Conservation (phyloP, 2,888 invertebrate species). For the Drosophila dives region DNA sequence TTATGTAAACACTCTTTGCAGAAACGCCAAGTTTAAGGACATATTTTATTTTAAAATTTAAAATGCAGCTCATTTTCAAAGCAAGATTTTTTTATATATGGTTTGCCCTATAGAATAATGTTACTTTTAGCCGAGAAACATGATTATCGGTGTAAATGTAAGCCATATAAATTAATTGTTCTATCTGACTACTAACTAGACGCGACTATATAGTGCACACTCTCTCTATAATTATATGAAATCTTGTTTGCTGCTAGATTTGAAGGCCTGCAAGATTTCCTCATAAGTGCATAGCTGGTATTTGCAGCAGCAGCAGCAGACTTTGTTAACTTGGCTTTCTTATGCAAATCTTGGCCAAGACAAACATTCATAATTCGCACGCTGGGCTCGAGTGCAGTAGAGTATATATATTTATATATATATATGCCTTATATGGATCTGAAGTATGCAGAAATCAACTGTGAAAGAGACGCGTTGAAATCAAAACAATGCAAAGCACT, state of each 20-base stretch:
- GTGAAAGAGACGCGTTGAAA: slow-evolving; percentile 48
- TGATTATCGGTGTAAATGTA: neutral
- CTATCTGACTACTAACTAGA: neutral
- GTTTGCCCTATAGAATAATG: neutral
- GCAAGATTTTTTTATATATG: neutral
- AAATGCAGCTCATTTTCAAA: neutral
- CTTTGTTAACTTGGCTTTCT: slow-evolving; percentile 34
- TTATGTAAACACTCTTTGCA: neutral
- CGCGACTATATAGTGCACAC: neutral
- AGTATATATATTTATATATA: slow-evolving; percentile 5
- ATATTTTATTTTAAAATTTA: neutral
- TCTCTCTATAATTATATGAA: neutral
- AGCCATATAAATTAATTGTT: neutral
- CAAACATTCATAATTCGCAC: slow-evolving; percentile 51
- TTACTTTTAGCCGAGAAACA: neutral
- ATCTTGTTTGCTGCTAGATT: neutral
- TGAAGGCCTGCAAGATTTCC: neutral
- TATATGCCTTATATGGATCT: slow-evolving; percentile 15
- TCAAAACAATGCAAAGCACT: slow-evolving; percentile 67
- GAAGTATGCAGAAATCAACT: slow-evolving; percentile 47
- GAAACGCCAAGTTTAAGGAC: too few relatives aligned
- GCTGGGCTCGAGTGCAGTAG: slow-evolving; percentile 19
- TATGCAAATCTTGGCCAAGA: slow-evolving; percentile 43
- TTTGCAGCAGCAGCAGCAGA: slow-evolving; percentile 14
- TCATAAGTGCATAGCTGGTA: slow-evolving; percentile 7